phyloP scores from a whole-genome alignment of 2,113 vertebrate genomes.

The Bubo scandiacus region DNA sequence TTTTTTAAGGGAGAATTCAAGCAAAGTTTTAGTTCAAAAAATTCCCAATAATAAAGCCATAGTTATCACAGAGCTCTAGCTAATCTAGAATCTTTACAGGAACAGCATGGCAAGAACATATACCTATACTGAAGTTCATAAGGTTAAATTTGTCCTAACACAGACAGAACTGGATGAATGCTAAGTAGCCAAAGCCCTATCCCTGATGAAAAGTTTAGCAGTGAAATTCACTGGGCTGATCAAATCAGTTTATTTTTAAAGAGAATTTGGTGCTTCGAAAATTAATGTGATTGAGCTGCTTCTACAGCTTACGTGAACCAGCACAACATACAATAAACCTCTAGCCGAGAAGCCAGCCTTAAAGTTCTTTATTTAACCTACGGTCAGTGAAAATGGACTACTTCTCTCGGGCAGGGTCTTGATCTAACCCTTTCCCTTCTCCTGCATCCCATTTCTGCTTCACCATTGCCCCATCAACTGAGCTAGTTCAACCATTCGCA shows the following conservation, averaged over 20 bases:
- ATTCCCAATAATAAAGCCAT: neutral
- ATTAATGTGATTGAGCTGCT: neutral
- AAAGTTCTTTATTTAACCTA: neutral
- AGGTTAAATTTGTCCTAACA: neutral
- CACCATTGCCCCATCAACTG: neutral
- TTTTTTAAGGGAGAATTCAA: neutral
- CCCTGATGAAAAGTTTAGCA: neutral
- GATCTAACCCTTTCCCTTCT: neutral
- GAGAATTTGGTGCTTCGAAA: neutral
- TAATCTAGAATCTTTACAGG: conserved; percentile 40
- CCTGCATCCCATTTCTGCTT: neutral
- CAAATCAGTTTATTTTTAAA: neutral
- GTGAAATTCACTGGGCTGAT: neutral
- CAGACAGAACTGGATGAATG: neutral
- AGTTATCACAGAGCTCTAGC: conserved; percentile 16
- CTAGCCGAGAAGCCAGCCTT: neutral
- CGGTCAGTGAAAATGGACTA: neutral
- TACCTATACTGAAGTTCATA: neutral
- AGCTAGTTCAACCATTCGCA: neutral
- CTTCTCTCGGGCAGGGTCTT: neutral
- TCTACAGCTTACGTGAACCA: neutral
- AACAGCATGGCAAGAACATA: neutral
- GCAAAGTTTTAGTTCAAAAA: neutral
- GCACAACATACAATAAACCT: neutral
- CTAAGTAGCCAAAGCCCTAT: neutral